Evolutionary conservation across 2,113 vertebrate species (phyloP).

Genomic region (Neogobius melanostomus): DNA sequence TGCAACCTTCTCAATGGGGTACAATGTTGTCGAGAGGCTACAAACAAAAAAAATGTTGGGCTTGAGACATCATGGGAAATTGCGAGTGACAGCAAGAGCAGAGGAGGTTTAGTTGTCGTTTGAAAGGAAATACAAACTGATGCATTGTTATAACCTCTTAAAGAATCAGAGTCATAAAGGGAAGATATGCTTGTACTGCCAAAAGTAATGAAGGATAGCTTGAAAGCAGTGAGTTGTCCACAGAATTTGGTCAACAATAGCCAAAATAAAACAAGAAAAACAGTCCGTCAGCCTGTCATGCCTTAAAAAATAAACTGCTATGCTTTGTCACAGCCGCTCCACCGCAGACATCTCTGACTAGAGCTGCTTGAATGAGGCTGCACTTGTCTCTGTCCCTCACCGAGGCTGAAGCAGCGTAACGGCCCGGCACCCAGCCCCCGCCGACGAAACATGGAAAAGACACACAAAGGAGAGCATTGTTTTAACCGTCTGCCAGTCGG

Average conservation of each 20-base stretch:
- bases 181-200: conserved; percentile 23
- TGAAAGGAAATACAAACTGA: conserved; percentile 7
- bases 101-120: not conserved
- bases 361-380: conserved; percentile 46
- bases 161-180: conserved; percentile 13
- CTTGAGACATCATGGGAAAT: no score
- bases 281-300: conserved; percentile 29
- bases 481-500: conserved; percentile 40
- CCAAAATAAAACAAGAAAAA: conserved; percentile 17
- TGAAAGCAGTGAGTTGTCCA: conserved; percentile 50
- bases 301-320: conserved; percentile 33
- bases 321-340: conserved; percentile 47
- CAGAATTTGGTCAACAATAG: conserved; percentile 14
- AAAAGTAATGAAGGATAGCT: conserved; percentile 15
- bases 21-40: no score
- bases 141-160: not conserved
- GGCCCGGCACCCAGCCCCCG: conserved; percentile 33
- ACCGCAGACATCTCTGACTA: conserved; percentile 50
- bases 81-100: not conserved
- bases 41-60: no score
- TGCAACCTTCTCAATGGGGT: no score
- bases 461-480: conserved; percentile 73
- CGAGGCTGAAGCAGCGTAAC: conserved; percentile 35
- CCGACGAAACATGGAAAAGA: conserved; percentile 47
- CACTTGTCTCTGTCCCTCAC: conserved; percentile 50